Evolutionary conservation across 2,113 vertebrate species (phyloP).

Genomic region (Bostrychus sinensis): DNA sequence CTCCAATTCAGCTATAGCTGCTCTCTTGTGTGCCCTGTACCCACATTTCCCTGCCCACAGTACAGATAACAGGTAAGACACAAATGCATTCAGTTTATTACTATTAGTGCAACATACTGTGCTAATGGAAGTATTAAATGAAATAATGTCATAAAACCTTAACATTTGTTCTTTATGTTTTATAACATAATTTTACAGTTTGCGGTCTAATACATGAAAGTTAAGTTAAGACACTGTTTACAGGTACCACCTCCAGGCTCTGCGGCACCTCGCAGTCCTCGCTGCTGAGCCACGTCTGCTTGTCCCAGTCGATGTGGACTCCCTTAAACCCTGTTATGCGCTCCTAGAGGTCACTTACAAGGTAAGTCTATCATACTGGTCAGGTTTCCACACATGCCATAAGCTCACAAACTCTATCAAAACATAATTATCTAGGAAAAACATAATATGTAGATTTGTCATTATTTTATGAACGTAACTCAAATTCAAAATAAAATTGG

Average conservation of each 20-base stretch:
- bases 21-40: constrained; percentile 94
- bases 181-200: neutral
- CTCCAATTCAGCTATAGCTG: constrained; percentile 94
- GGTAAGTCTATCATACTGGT: constrained; percentile 67
- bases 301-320: constrained; percentile 93
- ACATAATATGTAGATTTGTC: no score
- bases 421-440: no score
- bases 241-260: constrained; percentile 97
- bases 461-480: no score
- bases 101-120: no score
- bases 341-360: constrained; percentile 96
- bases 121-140: no score
- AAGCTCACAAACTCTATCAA: no score
- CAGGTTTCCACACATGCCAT: neutral
- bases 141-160: no score
- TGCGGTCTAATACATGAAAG: no score
- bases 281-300: constrained; percentile 93
- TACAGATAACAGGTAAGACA: constrained; percentile 92
- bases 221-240: neutral
- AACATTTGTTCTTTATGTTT: no score
- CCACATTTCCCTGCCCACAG: constrained; percentile 97
- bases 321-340: constrained; percentile 91
- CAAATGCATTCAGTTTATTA: neutral
- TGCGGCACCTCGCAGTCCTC: constrained; percentile 92
- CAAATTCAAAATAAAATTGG: no score